A percentile compares a stretch with the other conserved stretches of the same genome.
phyloP scores from a whole-genome alignment of 2,113 vertebrate species.

The Syrrhaptes paradoxus region DNA sequence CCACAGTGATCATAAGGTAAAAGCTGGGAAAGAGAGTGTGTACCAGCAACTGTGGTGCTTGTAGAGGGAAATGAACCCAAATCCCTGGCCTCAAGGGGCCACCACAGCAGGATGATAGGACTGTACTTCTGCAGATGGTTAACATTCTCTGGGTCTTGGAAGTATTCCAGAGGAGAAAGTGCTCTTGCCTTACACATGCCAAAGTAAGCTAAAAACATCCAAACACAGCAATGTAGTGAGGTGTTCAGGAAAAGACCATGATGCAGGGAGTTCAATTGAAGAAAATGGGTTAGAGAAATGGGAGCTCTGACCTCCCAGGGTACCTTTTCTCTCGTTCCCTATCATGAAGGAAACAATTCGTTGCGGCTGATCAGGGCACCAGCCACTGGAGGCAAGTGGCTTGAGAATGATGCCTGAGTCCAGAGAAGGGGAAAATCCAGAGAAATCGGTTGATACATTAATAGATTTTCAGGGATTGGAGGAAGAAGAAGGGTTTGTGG shows the following conservation, averaged over 20 bases:
- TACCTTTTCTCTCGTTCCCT: background rate
- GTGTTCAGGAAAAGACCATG: background rate
- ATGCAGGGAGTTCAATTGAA: background rate
- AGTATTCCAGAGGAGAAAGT: background rate
- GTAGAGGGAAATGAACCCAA: background rate
- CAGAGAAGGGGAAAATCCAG: background rate
- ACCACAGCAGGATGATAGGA: background rate
- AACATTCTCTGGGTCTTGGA: background rate
- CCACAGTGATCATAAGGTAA: background rate
- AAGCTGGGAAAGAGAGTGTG: background rate
- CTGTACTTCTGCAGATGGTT: background rate
- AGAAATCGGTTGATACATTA: background rate
- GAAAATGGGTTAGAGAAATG: background rate
- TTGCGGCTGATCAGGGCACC: rapidly evolving
- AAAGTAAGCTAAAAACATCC: background rate
- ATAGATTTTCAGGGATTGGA: background rate
- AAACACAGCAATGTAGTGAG: rapidly evolving
- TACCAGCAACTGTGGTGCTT: background rate
- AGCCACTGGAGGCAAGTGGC: background rate
- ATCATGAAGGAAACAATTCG: background rate
- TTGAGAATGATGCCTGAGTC: background rate
- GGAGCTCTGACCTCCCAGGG: background rate
- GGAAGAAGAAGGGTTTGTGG: background rate
- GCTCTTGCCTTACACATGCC: background rate
- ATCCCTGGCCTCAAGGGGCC: background rate